phyloP scores from a whole-genome alignment of 2,797 vertebrate species.

The Borostomias antarcticus region DNA sequence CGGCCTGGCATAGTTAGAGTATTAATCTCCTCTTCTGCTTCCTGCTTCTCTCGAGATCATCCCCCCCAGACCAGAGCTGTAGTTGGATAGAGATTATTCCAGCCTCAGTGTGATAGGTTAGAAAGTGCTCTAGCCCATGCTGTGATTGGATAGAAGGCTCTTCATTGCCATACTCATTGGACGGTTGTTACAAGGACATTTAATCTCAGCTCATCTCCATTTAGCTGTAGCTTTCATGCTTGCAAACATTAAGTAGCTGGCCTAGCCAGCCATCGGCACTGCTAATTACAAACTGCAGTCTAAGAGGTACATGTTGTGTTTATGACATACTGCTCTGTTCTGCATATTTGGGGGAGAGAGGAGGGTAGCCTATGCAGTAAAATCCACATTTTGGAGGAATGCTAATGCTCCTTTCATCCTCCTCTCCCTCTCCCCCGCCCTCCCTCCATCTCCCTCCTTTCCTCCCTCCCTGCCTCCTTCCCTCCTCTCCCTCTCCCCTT shows the following conservation, averaged over 20 bases:
- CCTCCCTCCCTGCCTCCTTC: too few relatives aligned
- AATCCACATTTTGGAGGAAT: neutral
- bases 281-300: slow-evolving; percentile 1
- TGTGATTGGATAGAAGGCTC: neutral
- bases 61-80: slow-evolving; percentile 58
- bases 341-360: too few relatives aligned
- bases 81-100: slow-evolving; percentile 38
- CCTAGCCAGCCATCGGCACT: slow-evolving; percentile 9
- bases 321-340: neutral
- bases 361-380: neutral
- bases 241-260: neutral
- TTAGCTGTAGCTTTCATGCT: slow-evolving; percentile 27
- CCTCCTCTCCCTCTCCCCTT: too few relatives aligned
- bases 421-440: too few relatives aligned
- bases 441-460: too few relatives aligned
- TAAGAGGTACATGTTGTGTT: neutral
- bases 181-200: slow-evolving; percentile 5
- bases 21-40: slow-evolving; percentile 53
- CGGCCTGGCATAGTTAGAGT: slow-evolving; percentile 27
- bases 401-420: neutral
- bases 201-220: slow-evolving; percentile 29
- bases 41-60: slow-evolving; percentile 62
- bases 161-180: neutral
- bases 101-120: neutral
- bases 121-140: neutral